Conservation (phyloP, 2,797 vertebrate genomes). For the Hippocampus kuda region DNA sequence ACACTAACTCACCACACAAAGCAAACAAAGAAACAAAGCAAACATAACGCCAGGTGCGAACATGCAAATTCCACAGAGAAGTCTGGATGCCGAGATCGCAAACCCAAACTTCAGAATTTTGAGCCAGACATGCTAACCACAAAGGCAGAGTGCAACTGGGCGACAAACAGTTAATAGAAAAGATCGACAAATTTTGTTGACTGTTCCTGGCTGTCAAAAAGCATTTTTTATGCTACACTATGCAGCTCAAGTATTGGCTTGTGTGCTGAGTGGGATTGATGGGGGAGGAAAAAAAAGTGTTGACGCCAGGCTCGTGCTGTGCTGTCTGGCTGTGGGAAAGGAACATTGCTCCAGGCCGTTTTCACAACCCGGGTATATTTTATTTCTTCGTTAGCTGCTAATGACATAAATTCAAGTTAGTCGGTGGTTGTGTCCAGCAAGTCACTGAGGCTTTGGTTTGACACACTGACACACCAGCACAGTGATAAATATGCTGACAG, state of each 20-base stretch:
- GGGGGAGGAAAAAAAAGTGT: conserved; percentile 29
- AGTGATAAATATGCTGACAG: conserved; percentile 10
- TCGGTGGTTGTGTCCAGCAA: background rate
- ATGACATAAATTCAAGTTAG: background rate
- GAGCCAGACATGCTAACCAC: background rate
- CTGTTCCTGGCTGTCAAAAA: background rate
- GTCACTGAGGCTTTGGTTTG: conserved; percentile 1
- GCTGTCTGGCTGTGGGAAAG: conserved; percentile 51
- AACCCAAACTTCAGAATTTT: background rate
- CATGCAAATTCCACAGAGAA: background rate
- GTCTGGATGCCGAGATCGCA: background rate
- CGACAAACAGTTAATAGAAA: background rate
- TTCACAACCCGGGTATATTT: conserved; percentile 31
- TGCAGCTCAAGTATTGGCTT: conserved; percentile 44
- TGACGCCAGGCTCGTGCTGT: conserved; percentile 44
- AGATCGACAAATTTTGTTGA: background rate
- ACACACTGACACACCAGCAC: conserved; percentile 5
- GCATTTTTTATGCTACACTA: background rate
- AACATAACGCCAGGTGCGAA: background rate
- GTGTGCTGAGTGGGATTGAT: conserved; percentile 34
- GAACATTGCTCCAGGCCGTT: conserved; percentile 39
- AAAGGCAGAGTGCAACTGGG: background rate
- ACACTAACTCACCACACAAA: no score
- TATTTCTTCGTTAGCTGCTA: conserved; percentile 8
- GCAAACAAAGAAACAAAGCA: background rate